Evolutionary conservation across 2,797 vertebrate species (phyloP), one percentile per base, ranked within the genome.

Genomic region (Bryconaethiops microstoma): DNA sequence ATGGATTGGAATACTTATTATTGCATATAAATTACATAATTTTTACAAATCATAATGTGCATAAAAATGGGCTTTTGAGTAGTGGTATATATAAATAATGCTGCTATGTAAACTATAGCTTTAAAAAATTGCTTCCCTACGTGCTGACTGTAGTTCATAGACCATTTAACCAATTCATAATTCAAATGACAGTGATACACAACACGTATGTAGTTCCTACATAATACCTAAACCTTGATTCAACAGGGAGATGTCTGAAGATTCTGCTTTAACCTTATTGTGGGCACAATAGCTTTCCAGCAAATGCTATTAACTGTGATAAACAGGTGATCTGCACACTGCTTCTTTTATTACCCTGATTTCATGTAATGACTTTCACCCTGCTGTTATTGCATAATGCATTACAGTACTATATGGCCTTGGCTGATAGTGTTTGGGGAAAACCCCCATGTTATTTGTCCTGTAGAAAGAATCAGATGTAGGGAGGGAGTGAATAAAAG

Each of bases 371-470:
- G 70, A 52, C n/a, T 63, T 72, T 74, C 71, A 74, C 76, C 17
- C 76, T 54, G 39, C 45, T 67, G 60, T 75, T 83, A 83, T 75
- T 83, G 64, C 71, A 68, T 79, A 78, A 79, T 83, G 71, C 65
- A 75, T 78, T 64, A 79, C 71, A 35, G n/a, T 48, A 45, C 64
- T 40, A 70, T 73, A 83, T 68, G 67, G 79, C 72, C 39, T 23
- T 39, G 7, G 76, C 17, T 76, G 81, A 79, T 83, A 74, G 59
- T 45, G 68, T 76, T 74, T 42, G 42, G 77, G 42, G 74, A 72
- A n/a, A 77, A 79, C 40, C 10, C 7, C 52, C 9, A 40, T 17
- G 67, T 60, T 78, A 82, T 78, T 78, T 78, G 76, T 78, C 80
- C 76, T 74, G 42, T 74, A 64, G 78, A 84, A 84, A 76, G 78